Conservation (phyloP, 2,113 vertebrate species). For the Periophthalmus modestus region DNA sequence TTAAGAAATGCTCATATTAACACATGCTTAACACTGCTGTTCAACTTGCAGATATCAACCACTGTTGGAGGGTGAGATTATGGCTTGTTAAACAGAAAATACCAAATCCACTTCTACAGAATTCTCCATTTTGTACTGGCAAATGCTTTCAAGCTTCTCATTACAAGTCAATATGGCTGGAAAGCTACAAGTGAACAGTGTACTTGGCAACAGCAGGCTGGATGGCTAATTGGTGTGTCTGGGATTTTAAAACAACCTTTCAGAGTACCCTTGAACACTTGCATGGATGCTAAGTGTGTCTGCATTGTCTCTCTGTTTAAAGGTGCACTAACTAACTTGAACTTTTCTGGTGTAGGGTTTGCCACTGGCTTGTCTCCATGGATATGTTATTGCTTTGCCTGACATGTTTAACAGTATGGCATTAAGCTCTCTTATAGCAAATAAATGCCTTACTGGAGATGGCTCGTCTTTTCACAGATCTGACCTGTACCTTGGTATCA, state of each 20-base stretch:
- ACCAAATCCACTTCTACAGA: neutral
- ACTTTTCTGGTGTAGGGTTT: no score
- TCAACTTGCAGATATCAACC: neutral
- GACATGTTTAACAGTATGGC: no score
- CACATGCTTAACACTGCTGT: neutral
- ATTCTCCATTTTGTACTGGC: neutral
- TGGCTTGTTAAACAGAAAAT: neutral
- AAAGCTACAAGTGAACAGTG: neutral
- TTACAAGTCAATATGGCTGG: neutral
- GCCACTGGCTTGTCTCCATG: no score
- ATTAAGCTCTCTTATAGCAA: no score
- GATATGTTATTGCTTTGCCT: no score
- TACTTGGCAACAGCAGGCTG: neutral
- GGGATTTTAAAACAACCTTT: neutral
- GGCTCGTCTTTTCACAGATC: no score
- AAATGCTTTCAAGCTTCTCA: neutral
- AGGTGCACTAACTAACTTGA: no score
- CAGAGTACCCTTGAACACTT: neutral
- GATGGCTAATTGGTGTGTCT: neutral
- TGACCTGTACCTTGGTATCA: no score
- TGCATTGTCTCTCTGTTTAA: neutral
- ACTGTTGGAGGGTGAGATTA: neutral
- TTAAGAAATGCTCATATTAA: constrained; percentile 24
- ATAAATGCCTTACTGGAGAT: no score
- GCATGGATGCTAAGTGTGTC: neutral